Conservation (phyloP, 2,797 vertebrate species). For the Sarcophilus harrisii region DNA sequence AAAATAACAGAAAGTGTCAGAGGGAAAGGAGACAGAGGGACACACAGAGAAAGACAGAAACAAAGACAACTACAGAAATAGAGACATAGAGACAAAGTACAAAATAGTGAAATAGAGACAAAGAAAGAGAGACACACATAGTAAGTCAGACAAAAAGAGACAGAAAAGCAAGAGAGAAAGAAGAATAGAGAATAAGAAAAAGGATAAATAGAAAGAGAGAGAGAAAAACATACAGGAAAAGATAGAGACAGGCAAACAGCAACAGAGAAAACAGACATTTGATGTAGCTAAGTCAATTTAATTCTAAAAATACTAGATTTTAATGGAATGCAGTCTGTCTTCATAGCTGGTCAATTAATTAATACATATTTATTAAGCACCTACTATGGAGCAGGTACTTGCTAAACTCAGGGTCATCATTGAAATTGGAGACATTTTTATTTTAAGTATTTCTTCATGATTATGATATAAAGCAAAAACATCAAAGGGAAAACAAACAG, state of each 20-base stretch:
- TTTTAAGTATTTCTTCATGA: not conserved
- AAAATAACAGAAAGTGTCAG: not conserved
- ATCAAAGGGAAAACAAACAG: not conserved
- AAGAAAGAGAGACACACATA: not conserved
- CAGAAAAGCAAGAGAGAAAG: not conserved
- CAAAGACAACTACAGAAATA: not conserved
- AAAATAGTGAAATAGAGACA: not conserved
- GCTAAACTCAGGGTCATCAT: not conserved
- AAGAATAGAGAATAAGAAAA: not conserved
- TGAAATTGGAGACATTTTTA: accelerated
- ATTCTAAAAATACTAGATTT: not conserved
- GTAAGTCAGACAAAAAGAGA: not conserved
- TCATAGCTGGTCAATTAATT: not conserved
- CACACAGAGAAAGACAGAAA: not conserved
- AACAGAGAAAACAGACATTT: constrained; percentile 10
- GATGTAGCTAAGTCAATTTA: not conserved
- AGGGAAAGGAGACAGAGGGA: not conserved
- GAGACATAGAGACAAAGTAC: not conserved
- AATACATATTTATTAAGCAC: not conserved
- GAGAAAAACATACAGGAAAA: not conserved
- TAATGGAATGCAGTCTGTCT: accelerated
- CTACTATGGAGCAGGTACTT: not conserved
- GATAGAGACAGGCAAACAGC: not conserved
- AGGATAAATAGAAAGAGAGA: not conserved
- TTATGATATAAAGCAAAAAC: not conserved